These are phyloP conservation scores for Liodrosophila aerea DNA, from an alignment of 2,888 invertebrate species.

Conservation along the genomic window DNA sequence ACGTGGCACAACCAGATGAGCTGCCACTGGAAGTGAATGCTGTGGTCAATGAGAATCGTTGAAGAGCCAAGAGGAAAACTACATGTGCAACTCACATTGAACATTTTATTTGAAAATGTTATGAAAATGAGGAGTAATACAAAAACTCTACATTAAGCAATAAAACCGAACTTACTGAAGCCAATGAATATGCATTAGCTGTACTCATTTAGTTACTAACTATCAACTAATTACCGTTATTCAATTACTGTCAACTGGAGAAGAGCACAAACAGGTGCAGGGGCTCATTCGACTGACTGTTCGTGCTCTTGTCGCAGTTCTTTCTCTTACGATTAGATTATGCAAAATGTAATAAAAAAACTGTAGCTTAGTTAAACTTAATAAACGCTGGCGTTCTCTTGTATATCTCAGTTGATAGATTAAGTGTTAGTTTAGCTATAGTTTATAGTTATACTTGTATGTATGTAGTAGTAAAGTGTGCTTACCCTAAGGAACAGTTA, in stretches of 20 bases:
- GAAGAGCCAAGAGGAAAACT: not conserved
- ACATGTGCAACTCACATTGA: conserved; percentile 56
- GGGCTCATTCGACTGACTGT: conserved; percentile 46
- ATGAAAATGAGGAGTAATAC: conserved; percentile 30
- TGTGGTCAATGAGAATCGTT: conserved; percentile 70
- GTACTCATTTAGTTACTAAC: conserved; percentile 1
- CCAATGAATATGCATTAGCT: conserved; percentile 46
- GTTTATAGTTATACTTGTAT: conserved; percentile 10
- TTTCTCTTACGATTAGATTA: not conserved
- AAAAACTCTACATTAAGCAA: conserved; percentile 27
- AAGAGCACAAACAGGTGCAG: conserved; percentile 40
- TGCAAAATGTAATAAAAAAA: conserved; percentile 26
- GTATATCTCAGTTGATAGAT: conserved; percentile 42
- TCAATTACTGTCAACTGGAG: too few relatives aligned
- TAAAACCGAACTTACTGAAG: conserved; percentile 15
- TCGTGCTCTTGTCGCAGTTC: conserved; percentile 25
- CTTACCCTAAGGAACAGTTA: conserved; percentile 27
- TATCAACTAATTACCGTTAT: conserved; percentile 3
- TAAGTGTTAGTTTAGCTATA: conserved; percentile 8
- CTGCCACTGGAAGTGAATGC: conserved; percentile 78
- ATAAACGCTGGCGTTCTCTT: conserved; percentile 49
- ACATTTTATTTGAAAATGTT: conserved; percentile 55
- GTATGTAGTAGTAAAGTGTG: not conserved
- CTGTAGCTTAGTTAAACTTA: conserved; percentile 23
- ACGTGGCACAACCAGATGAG: conserved; percentile 40